Evolutionary conservation across 2,888 invertebrate genomes (phyloP), one percentile per base, ranked within the genome.

Genomic region (Julus scanicus): DNA sequence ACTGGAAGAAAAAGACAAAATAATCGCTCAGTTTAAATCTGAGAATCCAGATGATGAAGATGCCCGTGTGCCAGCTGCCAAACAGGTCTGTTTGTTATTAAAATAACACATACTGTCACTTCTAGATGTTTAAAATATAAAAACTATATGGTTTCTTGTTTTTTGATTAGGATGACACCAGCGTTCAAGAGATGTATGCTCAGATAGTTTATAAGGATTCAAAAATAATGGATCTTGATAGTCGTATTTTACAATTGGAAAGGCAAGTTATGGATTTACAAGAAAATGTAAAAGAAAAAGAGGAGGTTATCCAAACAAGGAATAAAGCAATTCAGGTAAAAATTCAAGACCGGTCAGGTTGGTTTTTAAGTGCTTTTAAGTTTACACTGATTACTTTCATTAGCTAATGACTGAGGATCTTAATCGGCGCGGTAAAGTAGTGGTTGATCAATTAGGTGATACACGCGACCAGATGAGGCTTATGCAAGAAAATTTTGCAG

Each of bases 281-380:
- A 92, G 97, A 97, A 91, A 95, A 95, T 92, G 93, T 97, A 4
- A 95, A 94, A 91, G 96, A 97, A 92, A 96, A 97, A 92, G 96
- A 96, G 92, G 95, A 95, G 91, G 95, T 97, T 87, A 95, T 97
- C 91, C 95, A 95, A 92, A 95, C 96, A 6, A 94, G 96, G 91
- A 96, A 96, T 90, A 95, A 95, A 93, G 96, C 97, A 48, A 91
- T 93, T 86, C 91, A 92, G 91, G 92, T 92, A 90, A 29, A 37
- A 13, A 17, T 39, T 37, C n/a, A 9, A 15, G 9, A 4, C 8
- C 5, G 4, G 20, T 2, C 11, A 80, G 4, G 4, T n/a, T 39
- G 0, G n/a, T 6, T 44, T 39, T 15, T 44, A 9, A 39, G 11
- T 84, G 15, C 29, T 39, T 44, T 39, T 84, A 8, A 39, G 39